Evolutionary conservation across 1,140 invertebrate species (phyloP).

Genomic region (Drosophila sechellia): DNA sequence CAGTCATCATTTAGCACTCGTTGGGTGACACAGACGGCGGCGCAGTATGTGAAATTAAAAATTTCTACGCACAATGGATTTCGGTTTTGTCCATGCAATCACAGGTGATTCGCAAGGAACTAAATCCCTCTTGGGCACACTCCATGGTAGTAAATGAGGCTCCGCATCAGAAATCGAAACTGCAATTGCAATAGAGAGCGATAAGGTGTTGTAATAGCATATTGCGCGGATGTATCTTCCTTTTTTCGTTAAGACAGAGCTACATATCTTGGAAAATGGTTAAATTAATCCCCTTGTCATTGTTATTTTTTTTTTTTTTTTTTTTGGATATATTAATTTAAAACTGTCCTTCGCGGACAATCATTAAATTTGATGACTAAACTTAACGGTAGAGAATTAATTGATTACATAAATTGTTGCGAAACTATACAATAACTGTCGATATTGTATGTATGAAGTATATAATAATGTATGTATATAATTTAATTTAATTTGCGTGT

Average conservation of each 20-base stretch:
- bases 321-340: no score
- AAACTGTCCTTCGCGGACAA: no score
- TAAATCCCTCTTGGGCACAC: slow-evolving; percentile 26
- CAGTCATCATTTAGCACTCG: slow-evolving; percentile 73
- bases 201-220: slow-evolving; percentile 21
- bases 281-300: slow-evolving; percentile 4
- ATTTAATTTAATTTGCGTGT: no score
- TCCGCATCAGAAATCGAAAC: slow-evolving; percentile 16
- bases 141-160: slow-evolving; percentile 14
- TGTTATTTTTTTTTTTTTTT: no score
- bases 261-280: slow-evolving; percentile 7
- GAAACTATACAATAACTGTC: no score
- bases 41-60: slow-evolving; percentile 70
- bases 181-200: slow-evolving; percentile 25
- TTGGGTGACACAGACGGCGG: slow-evolving; percentile 19
- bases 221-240: not conserved
- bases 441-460: no score
- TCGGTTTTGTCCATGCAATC: slow-evolving; percentile 68
- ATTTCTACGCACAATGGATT: slow-evolving; percentile 75
- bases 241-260: not conserved
- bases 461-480: no score
- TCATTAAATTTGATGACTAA: no score
- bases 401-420: no score
- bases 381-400: no score
- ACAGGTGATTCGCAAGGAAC: slow-evolving; percentile 20